These are phyloP conservation scores for Heteropelma amictum DNA, from an alignment of 2,888 invertebrate genomes.

Conservation along the genomic window DNA sequence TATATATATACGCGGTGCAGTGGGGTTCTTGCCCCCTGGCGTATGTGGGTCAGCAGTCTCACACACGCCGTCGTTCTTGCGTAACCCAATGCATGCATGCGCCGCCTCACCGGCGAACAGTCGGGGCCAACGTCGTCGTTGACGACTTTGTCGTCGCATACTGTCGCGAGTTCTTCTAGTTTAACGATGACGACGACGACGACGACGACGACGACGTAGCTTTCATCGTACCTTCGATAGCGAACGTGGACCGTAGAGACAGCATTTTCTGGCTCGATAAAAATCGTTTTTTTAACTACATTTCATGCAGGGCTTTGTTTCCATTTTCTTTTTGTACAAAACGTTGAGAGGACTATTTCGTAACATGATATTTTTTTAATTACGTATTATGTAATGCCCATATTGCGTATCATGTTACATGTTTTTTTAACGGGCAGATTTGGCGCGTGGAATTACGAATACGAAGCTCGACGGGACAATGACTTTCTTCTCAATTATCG, in stretches of 20 bases:
- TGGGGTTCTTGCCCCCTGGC: constrained; percentile 77
- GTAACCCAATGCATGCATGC: constrained; percentile 73
- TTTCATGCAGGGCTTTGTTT: too few relatives aligned
- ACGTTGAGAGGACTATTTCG: too few relatives aligned
- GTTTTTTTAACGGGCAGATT: too few relatives aligned
- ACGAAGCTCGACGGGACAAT: too few relatives aligned
- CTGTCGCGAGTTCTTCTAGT: constrained; percentile 37
- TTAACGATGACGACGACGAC: neutral
- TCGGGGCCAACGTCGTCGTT: constrained; percentile 48
- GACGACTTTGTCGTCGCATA: constrained; percentile 38
- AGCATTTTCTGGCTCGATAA: constrained; percentile 4
- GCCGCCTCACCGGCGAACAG: constrained; percentile 54
- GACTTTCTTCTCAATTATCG: too few relatives aligned
- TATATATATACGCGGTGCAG: constrained; percentile 65
- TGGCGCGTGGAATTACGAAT: too few relatives aligned
- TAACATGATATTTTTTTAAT: too few relatives aligned
- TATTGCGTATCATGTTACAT: too few relatives aligned
- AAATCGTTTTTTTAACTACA: too few relatives aligned
- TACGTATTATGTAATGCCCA: too few relatives aligned
- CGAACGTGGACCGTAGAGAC: too few relatives aligned
- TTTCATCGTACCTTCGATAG: neutral
- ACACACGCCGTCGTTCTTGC: constrained; percentile 77
- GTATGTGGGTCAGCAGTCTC: constrained; percentile 78
- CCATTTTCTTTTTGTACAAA: too few relatives aligned
- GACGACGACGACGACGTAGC: constrained; percentile 3